phyloP scores from a whole-genome alignment of 2,797 vertebrate species.

The Anomalospiza imberbis region DNA sequence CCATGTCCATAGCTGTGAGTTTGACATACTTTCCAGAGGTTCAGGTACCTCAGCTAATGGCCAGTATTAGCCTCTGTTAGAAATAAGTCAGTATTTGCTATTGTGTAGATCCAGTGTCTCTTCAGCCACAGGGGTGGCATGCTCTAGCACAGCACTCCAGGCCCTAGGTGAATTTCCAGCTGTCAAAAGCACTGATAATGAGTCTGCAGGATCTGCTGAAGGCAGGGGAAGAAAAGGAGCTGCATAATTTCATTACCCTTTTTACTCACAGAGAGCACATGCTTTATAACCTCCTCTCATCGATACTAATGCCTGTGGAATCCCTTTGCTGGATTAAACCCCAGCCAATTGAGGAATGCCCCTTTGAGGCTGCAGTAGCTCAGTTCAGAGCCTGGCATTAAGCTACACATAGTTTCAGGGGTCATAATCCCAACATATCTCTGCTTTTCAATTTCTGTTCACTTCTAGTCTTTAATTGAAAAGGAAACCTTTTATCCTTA shows the following conservation, averaged over 20 bases:
- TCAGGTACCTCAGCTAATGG: background rate
- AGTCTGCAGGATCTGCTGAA: background rate
- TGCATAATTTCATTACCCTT: background rate
- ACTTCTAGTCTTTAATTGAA: background rate
- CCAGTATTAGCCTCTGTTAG: background rate
- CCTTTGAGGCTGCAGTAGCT: background rate
- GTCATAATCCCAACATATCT: background rate
- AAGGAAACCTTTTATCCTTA: background rate
- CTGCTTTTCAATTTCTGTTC: background rate
- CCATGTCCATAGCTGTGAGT: background rate
- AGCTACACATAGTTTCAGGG: background rate
- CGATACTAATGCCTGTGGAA: background rate
- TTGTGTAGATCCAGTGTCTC: background rate
- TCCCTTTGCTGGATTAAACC: background rate
- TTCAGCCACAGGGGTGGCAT: background rate
- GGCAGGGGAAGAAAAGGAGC: background rate
- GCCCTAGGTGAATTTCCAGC: background rate
- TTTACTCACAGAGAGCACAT: background rate
- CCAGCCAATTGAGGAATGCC: background rate
- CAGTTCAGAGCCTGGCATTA: background rate
- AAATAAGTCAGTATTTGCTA: background rate
- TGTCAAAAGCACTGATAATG: background rate
- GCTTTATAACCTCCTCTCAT: background rate
- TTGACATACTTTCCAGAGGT: background rate
- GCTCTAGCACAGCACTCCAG: background rate